phyloP scores from a whole-genome alignment of 2,888 invertebrate species.

The Amblyteles armatorius region DNA sequence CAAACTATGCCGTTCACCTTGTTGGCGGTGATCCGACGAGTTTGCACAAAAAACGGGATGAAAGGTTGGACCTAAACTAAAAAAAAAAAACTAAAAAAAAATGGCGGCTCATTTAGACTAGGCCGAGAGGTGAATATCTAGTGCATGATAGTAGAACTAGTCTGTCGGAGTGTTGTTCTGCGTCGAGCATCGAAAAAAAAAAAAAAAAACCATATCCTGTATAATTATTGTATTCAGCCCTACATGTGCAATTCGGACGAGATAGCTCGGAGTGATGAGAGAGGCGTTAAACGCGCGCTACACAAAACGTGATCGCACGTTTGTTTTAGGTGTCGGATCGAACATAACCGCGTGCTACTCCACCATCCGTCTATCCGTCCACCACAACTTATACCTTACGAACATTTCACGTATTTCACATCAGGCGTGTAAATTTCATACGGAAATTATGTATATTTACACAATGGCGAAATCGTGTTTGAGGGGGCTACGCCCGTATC shows the following conservation, averaged over 20 bases:
- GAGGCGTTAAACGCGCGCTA: not conserved
- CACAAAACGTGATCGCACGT: not conserved
- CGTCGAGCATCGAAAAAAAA: not conserved
- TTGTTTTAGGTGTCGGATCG: conserved; percentile 6
- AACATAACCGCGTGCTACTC: conserved; percentile 21
- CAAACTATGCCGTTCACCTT: conserved; percentile 2
- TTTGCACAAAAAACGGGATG: not conserved
- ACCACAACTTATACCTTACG: not conserved
- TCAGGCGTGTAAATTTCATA: conserved; percentile 6
- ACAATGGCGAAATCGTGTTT: conserved; percentile 11
- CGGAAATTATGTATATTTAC: conserved; percentile 3
- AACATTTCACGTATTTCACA: not conserved
- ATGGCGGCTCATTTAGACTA: not conserved
- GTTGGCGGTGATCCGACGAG: conserved; percentile 22
- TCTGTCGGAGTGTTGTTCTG: conserved; percentile 11
- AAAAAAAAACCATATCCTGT: conserved; percentile 12
- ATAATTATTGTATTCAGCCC: conserved; percentile 14
- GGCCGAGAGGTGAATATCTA: not conserved
- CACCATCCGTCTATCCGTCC: conserved; percentile 12
- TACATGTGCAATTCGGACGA: conserved; percentile 15
- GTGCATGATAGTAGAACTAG: not conserved
- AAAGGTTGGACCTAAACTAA: not conserved
- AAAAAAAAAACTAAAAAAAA: no score
- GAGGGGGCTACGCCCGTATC: conserved; percentile 1
- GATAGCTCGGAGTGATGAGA: not conserved